phyloP scores from a whole-genome alignment of 2,888 invertebrate species.

The Rhyacophila evoluta region DNA sequence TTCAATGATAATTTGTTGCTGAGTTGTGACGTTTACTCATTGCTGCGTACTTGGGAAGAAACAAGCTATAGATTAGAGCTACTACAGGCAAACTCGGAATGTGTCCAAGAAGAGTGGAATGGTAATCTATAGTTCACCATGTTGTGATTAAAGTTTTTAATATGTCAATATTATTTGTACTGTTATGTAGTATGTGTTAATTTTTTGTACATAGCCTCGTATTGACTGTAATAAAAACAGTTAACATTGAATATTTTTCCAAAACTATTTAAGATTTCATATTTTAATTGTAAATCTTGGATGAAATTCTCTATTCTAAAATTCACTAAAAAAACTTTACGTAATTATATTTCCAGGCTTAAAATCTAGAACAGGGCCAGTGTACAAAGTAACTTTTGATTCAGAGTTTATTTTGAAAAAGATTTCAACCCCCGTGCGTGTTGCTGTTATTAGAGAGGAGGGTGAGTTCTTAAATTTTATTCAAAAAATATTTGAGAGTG shows the following conservation, averaged over 20 bases:
- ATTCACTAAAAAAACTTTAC: too few relatives aligned
- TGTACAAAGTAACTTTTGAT: constrained; percentile 79
- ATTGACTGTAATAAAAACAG: too few relatives aligned
- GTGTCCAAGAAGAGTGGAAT: constrained; percentile 83
- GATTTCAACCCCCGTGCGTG: constrained; percentile 68
- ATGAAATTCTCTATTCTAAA: too few relatives aligned
- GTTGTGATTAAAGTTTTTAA: too few relatives aligned
- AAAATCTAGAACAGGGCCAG: constrained; percentile 76
- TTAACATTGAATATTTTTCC: too few relatives aligned
- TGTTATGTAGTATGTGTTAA: too few relatives aligned
- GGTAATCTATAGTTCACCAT: too few relatives aligned
- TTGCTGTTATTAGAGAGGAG: constrained; percentile 96
- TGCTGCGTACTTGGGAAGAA: constrained; percentile 94
- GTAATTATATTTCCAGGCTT: constrained; percentile 72
- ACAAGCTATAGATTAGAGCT: constrained; percentile 92
- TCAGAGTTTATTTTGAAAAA: constrained; percentile 67
- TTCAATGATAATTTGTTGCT: constrained; percentile 74
- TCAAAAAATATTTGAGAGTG: too few relatives aligned
- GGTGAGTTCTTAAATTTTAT: constrained; percentile 71
- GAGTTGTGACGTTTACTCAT: constrained; percentile 72
- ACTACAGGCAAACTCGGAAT: constrained; percentile 83
- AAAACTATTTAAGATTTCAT: too few relatives aligned
- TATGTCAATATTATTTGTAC: too few relatives aligned
- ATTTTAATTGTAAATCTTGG: too few relatives aligned
- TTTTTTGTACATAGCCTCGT: too few relatives aligned